Conservation (phyloP, 2,888 invertebrate species). For the Thecophora atra region DNA sequence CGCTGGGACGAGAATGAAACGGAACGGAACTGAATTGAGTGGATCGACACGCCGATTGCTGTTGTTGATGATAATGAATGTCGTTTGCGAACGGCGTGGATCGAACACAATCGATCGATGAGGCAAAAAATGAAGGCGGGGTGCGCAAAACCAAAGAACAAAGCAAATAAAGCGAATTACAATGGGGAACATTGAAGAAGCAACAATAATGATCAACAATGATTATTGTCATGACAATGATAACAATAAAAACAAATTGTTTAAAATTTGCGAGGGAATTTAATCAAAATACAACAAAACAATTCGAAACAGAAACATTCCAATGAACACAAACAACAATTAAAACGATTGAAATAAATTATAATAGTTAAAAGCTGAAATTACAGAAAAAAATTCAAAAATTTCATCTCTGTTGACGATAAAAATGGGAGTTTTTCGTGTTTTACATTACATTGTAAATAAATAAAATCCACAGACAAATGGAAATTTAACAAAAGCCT, state of each 20-base stretch:
- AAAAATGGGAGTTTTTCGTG: not conserved
- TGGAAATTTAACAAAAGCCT: not conserved
- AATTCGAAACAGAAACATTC: not conserved
- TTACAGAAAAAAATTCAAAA: not conserved
- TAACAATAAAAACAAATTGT: not conserved
- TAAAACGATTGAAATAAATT: not conserved
- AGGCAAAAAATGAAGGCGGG: too few relatives aligned
- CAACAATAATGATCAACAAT: slow-evolving; percentile 6
- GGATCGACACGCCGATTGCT: too few relatives aligned
- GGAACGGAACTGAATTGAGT: too few relatives aligned
- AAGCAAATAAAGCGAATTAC: not conserved
- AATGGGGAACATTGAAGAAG: not conserved
- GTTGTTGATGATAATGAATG: too few relatives aligned
- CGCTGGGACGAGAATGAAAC: too few relatives aligned
- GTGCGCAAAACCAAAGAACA: not conserved
- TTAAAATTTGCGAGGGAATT: not conserved
- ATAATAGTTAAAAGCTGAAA: not conserved
- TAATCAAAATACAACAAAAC: not conserved
- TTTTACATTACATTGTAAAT: slow-evolving; percentile 12
- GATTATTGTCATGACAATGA: not conserved
- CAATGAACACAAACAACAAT: not conserved
- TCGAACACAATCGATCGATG: not conserved
- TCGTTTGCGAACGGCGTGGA: not conserved
- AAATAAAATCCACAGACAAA: not conserved
- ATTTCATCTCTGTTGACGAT: too few relatives aligned